A percentile compares a stretch with the other conserved stretches of the same genome.
Conservation (phyloP, 2,888 invertebrate species). For the Drosophila barbarae region DNA sequence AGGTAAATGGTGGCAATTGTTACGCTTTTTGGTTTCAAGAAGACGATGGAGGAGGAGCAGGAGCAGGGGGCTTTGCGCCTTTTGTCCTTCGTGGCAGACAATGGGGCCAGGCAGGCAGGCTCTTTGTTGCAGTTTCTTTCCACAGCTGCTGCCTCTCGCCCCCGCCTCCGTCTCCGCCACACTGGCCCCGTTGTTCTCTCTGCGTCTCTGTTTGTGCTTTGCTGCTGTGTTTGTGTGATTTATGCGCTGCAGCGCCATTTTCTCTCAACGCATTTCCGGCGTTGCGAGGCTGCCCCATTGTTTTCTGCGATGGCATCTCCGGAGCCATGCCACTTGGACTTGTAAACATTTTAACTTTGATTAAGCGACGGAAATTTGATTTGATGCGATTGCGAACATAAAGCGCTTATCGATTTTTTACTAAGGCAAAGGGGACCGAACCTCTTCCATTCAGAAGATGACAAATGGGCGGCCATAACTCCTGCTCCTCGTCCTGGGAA, state of each 20-base stretch:
- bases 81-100: conserved; percentile 46
- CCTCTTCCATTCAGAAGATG: conserved; percentile 49
- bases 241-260: conserved; percentile 63
- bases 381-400: conserved; percentile 52
- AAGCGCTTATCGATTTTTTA: conserved; percentile 57
- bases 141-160: background rate
- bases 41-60: background rate
- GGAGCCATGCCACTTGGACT: conserved; percentile 41
- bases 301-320: conserved; percentile 25
- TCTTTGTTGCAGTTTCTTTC: conserved; percentile 27
- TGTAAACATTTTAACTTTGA: conserved; percentile 67
- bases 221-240: conserved; percentile 49
- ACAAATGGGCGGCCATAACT: conserved; percentile 63
- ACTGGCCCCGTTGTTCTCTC: conserved; percentile 24
- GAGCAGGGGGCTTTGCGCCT: conserved; percentile 5
- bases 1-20: conserved; percentile 61
- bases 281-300: conserved; percentile 47
- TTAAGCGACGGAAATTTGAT: conserved; percentile 70
- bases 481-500: conserved; percentile 10
- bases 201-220: conserved; percentile 3
- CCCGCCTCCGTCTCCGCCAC: background rate
- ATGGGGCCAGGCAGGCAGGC: conserved; percentile 28
- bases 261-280: conserved; percentile 68
- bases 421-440: background rate
- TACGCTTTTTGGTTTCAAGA: conserved; percentile 44